These are phyloP conservation scores for Cervus canadensis DNA, from an alignment of 2,113 vertebrate species.

Conservation along the genomic window DNA sequence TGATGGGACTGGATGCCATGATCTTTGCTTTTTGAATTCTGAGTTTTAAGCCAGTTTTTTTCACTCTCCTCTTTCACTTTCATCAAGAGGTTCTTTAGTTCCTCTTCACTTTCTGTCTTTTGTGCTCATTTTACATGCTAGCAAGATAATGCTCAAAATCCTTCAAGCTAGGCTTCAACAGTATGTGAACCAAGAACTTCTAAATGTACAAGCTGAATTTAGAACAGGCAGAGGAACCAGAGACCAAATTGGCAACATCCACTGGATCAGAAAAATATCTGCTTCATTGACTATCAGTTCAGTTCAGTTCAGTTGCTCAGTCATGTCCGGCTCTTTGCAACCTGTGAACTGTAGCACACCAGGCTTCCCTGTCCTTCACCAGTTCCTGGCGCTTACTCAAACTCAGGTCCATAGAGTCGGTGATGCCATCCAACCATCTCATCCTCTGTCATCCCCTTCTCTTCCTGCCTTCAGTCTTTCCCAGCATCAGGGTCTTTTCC, in stretches of 20 bases:
- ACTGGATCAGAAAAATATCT: not conserved
- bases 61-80: not conserved
- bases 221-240: not conserved
- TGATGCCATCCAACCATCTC: not conserved
- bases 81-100: not conserved
- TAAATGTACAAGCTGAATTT: not conserved
- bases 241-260: not conserved
- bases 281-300: not conserved
- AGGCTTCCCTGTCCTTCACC: not conserved
- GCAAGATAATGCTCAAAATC: not conserved
- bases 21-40: not conserved
- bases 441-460: not conserved
- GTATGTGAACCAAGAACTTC: not conserved
- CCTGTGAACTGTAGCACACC: not conserved
- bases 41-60: not conserved
- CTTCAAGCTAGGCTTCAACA: not conserved
- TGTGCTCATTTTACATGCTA: not conserved
- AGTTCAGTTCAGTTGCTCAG: not conserved
- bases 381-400: not conserved
- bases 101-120: not conserved
- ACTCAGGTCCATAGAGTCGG: not conserved
- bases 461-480: not conserved
- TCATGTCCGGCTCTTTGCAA: not conserved
- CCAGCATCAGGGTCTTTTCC: not conserved
- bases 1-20: not conserved